phyloP scores from a whole-genome alignment of 2,888 invertebrate genomes.

The Sepiola atlantica region DNA sequence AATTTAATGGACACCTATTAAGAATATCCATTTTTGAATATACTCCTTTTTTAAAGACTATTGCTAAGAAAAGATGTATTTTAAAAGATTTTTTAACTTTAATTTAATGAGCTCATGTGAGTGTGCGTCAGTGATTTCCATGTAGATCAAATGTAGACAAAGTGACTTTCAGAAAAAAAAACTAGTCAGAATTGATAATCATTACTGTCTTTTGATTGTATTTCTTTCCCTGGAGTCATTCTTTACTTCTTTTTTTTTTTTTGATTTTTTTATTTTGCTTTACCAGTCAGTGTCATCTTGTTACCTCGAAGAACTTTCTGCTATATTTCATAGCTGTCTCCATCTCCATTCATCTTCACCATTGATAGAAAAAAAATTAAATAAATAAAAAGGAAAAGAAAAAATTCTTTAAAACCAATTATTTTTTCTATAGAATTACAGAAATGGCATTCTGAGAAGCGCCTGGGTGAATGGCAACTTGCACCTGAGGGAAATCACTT shows the following conservation, averaged over 20 bases:
- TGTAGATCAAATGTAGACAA: neutral
- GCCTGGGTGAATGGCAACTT: neutral
- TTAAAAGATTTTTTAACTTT: neutral
- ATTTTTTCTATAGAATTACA: neutral
- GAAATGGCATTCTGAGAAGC: neutral
- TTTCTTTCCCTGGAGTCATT: neutral
- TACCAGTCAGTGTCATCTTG: neutral
- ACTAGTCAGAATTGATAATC: neutral
- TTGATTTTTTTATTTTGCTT: neutral
- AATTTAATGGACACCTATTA: too few species aligned
- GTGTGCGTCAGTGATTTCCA: neutral
- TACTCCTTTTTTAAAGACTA: too few species aligned
- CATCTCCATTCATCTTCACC: neutral
- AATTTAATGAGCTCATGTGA: too few species aligned
- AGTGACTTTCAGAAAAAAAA: neutral
- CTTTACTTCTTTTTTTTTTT: neutral
- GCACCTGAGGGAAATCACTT: conserved; percentile 12
- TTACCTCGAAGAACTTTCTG: neutral
- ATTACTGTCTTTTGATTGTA: neutral
- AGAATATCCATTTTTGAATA: too few species aligned
- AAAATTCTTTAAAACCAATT: neutral
- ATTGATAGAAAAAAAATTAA: neutral
- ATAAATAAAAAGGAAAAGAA: neutral
- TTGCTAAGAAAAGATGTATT: neutral
- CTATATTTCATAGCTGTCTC: neutral